These are phyloP conservation scores for Stenchaetothrips biformis DNA, from an alignment of 2,888 invertebrate genomes.

Conservation along the genomic window DNA sequence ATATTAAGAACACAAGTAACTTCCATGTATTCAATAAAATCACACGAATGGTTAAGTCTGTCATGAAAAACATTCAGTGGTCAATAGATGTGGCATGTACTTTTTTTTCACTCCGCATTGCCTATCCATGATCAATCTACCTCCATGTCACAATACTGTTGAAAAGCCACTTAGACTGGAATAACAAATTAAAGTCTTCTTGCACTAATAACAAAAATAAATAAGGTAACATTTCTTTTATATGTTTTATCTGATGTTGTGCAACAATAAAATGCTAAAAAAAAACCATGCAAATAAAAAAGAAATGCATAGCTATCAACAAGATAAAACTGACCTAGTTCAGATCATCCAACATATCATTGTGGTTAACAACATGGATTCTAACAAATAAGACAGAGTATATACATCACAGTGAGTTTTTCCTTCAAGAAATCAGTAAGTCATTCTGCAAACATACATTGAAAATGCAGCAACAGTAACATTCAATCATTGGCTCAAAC, in stretches of 20 bases:
- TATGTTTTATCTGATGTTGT: conserved; percentile 13
- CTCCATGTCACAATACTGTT: too few relatives aligned
- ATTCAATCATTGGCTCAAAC: not conserved
- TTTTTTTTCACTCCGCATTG: too few relatives aligned
- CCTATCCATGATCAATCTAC: too few relatives aligned
- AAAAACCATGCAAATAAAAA: not conserved
- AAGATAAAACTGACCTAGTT: not conserved
- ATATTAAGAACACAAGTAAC: not conserved
- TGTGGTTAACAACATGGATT: not conserved
- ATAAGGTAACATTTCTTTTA: not conserved
- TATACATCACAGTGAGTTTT: not conserved
- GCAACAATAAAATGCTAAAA: not conserved
- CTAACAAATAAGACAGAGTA: not conserved
- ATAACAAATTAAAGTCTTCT: conserved; percentile 31
- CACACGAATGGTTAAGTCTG: not conserved
- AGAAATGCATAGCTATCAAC: not conserved
- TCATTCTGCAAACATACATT: not conserved
- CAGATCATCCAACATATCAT: not conserved
- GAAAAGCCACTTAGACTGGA: not conserved
- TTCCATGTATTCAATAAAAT: not conserved
- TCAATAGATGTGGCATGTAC: too few relatives aligned
- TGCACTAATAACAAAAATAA: not conserved
- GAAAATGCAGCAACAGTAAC: not conserved
- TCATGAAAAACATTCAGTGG: too few relatives aligned
- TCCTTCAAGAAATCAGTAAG: not conserved